Evolutionary conservation across 2,888 invertebrate genomes (phyloP).

Genomic region (Pyrocoelia pectoralis): DNA sequence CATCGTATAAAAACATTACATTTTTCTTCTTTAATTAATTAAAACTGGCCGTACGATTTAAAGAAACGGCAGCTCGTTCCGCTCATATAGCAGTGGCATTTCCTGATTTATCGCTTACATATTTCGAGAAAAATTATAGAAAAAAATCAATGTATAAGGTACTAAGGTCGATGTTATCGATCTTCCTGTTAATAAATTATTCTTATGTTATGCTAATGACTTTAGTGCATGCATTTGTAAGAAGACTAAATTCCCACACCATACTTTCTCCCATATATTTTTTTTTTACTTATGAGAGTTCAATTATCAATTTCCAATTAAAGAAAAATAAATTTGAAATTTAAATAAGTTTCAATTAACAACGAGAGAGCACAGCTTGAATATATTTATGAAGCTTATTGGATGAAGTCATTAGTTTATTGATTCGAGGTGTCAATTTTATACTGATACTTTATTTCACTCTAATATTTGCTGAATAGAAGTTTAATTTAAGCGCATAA

Average conservation of each 20-base stretch:
- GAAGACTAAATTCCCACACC: constrained; percentile 8
- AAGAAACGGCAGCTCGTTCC: background rate
- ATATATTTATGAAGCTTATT: no score
- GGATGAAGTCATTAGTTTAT: no score
- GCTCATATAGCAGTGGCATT: background rate
- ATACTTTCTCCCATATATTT: constrained; percentile 5
- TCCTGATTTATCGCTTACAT: constrained; percentile 1
- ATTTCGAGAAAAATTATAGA: background rate
- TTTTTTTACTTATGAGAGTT: background rate
- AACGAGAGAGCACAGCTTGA: no score
- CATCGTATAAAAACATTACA: no score
- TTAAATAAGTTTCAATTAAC: no score
- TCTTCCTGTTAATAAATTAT: constrained; percentile 14
- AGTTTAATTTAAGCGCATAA: constrained; percentile 18
- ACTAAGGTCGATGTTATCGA: constrained; percentile 11
- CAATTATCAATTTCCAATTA: background rate
- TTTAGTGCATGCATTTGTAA: background rate
- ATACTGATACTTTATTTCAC: no score
- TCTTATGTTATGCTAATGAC: constrained; percentile 12
- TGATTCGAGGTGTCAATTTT: no score
- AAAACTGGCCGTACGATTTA: background rate
- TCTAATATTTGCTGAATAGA: background rate
- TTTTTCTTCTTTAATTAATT: background rate
- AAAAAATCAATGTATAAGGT: background rate
- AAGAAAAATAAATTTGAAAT: background rate